Evolutionary conservation across 2,797 vertebrate genomes (phyloP).

Genomic region (Gila robusta): DNA sequence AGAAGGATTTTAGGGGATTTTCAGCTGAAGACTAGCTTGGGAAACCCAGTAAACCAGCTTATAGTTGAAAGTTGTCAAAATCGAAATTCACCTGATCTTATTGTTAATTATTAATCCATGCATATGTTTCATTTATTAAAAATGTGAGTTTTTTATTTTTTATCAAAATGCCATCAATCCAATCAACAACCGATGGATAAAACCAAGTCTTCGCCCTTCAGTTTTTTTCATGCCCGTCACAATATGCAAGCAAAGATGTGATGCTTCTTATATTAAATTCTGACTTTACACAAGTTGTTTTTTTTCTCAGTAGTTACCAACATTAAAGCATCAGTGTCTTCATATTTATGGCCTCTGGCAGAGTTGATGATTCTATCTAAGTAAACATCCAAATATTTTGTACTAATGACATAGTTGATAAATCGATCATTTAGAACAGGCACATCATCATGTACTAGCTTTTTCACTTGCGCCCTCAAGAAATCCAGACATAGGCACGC

Average conservation of each 20-base stretch:
- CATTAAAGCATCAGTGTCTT: neutral
- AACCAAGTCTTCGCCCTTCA: neutral
- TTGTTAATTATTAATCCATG: neutral
- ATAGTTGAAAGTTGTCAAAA: neutral
- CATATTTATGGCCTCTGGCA: neutral
- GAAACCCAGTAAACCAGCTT: neutral
- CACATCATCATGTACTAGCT: neutral
- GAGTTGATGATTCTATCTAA: neutral
- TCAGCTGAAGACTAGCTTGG: neutral
- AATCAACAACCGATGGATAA: neutral
- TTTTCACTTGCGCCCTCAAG: neutral
- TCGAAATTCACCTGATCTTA: neutral
- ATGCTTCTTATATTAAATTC: neutral
- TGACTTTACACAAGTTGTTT: neutral
- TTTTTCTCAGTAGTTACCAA: neutral
- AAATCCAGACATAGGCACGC: neutral
- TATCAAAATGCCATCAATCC: neutral
- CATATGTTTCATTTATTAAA: no score
- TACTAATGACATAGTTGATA: neutral
- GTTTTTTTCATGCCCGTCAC: neutral
- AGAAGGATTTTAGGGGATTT: neutral
- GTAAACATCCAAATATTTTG: neutral
- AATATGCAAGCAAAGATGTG: neutral
- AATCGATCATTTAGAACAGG: conserved; percentile 9
- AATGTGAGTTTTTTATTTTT: neutral